These are phyloP conservation scores for Cosmorhoe ocellata DNA, from an alignment of 2,888 invertebrate genomes.

Conservation along the genomic window DNA sequence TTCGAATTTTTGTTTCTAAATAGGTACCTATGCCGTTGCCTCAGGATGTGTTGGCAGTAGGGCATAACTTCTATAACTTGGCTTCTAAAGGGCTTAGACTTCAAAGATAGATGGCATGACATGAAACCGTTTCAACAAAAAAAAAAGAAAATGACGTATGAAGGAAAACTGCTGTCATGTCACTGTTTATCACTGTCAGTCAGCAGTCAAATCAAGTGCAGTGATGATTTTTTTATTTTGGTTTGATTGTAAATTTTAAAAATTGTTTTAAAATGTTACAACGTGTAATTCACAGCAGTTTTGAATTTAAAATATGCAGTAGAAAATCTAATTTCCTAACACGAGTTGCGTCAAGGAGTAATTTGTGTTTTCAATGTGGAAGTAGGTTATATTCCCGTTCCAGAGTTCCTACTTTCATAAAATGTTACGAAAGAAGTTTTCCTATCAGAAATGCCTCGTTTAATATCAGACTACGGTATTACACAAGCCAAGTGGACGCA, in stretches of 20 bases:
- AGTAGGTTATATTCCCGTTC: slow-evolving; percentile 66
- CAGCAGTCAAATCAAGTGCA: background rate
- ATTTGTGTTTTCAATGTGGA: slow-evolving; percentile 66
- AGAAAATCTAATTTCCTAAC: slow-evolving; percentile 56
- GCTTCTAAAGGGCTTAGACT: no score
- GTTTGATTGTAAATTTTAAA: slow-evolving; percentile 42
- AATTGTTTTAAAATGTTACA: slow-evolving; percentile 67
- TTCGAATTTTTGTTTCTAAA: no score
- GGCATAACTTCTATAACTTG: no score
- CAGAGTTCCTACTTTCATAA: slow-evolving; percentile 55
- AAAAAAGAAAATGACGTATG: no score
- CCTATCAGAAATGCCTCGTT: slow-evolving; percentile 52
- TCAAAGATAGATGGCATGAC: no score
- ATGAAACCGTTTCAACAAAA: no score
- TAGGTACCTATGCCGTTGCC: no score
- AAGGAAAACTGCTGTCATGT: no score
- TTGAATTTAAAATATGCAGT: slow-evolving; percentile 61
- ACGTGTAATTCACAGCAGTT: slow-evolving; percentile 59
- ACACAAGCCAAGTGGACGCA: slow-evolving; percentile 65
- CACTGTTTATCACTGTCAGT: slow-evolving; percentile 34
- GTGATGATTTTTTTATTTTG: slow-evolving; percentile 37
- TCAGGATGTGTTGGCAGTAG: no score
- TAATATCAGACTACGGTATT: slow-evolving; percentile 56
- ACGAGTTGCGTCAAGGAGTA: slow-evolving; percentile 45
- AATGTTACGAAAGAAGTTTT: slow-evolving; percentile 62